phyloP scores from a whole-genome alignment of 2,888 invertebrate species.

The Drosophila subsilvestris region DNA sequence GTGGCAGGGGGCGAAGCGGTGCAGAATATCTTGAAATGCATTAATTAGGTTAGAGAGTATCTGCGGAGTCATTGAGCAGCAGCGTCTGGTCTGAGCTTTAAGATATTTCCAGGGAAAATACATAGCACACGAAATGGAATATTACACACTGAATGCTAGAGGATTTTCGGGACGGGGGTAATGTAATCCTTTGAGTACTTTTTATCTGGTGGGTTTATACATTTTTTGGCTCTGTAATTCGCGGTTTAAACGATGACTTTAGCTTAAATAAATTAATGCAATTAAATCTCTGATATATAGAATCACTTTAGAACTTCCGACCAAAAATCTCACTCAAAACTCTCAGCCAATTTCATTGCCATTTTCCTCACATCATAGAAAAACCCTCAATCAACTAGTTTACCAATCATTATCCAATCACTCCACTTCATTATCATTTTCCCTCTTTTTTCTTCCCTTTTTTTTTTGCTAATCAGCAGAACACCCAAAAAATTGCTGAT shows the following conservation, averaged over 20 bases:
- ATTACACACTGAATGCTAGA: background rate
- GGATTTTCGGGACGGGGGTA: background rate
- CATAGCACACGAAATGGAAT: constrained; percentile 6
- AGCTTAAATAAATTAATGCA: background rate
- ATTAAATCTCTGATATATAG: background rate
- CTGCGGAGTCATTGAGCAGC: background rate
- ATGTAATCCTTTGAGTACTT: constrained; percentile 3
- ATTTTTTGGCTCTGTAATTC: background rate
- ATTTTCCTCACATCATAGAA: background rate
- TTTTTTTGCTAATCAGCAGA: constrained; percentile 20
- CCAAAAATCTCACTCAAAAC: background rate
- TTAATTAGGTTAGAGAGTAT: constrained; percentile 55
- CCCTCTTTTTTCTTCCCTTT: constrained; percentile 1
- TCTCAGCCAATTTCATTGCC: background rate
- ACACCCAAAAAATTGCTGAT: constrained; percentile 28
- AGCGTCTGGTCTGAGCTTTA: constrained; percentile 3
- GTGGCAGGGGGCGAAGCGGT: background rate
- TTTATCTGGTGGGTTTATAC: background rate
- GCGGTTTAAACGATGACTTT: background rate
- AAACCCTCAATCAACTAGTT: background rate
- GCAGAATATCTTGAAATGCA: constrained; percentile 20
- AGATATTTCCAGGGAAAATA: background rate
- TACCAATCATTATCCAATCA: background rate
- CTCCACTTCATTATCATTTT: constrained; percentile 4
- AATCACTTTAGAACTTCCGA: background rate